Evolutionary conservation across 2,888 invertebrate genomes (phyloP), one percentile per base, ranked within the genome.

Genomic region (Micoletzkya japonica): DNA sequence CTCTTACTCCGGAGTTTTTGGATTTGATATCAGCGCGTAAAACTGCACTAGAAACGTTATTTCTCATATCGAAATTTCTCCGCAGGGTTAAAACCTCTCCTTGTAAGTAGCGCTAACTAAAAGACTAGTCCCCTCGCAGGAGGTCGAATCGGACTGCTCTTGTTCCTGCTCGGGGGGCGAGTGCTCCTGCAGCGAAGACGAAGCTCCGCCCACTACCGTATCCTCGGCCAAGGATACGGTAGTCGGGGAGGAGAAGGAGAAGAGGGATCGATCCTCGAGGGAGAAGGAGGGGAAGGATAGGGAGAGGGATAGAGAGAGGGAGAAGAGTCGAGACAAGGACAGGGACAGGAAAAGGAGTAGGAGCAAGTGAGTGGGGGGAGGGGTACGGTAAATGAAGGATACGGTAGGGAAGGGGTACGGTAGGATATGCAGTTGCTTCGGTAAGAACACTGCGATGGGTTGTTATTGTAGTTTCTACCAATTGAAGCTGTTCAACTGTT

Each of bases 81-180:
- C n/a, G n/a, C n/a, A n/a, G n/a, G n/a, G n/a, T n/a, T n/a, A n/a
- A n/a, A n/a, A n/a, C n/a, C n/a, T n/a, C n/a, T n/a, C n/a, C n/a
- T n/a, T n/a, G n/a, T n/a, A n/a, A n/a, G n/a, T n/a, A n/a, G n/a
- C n/a, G n/a, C n/a, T n/a, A n/a, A n/a, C n/a, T n/a, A n/a, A n/a
- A n/a, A n/a, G n/a, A n/a, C n/a, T n/a, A n/a, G n/a, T n/a, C n/a
- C 44, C 44, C 44, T 58, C n/a, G 3, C 39, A 54, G 54, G 64
- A 66, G 10, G 54, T 36, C 49, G 57, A 68, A 24, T 68, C 68
- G n/a, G 58, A 58, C 49, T 84, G 84, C 66, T 82, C 84, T 2
- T 84, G 84, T 67, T 84, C 83, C 1, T 84, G 83, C 64, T 80
- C 80, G 36, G 84, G 83, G 20, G 84, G 83, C 7, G 83, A 83